Evolutionary conservation across 2,888 invertebrate species (phyloP).

Genomic region (Caenorhabditis japonica): DNA sequence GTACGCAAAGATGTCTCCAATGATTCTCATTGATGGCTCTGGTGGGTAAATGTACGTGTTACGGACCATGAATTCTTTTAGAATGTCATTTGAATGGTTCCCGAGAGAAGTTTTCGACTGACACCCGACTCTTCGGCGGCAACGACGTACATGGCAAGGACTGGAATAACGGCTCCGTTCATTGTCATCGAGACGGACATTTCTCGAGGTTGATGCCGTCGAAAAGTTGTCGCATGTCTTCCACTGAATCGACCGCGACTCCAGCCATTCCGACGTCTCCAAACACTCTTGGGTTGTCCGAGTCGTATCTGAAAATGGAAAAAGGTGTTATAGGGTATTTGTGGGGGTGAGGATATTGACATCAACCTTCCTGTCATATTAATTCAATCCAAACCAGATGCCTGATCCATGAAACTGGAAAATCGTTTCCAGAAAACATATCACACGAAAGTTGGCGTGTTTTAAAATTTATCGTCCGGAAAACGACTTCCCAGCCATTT

Average conservation of each 20-base stretch:
- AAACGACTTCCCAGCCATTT: too few relatives aligned
- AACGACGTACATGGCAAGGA: constrained; percentile 81
- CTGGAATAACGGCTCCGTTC: constrained; percentile 82
- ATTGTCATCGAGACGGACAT: constrained; percentile 83
- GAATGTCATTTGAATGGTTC: constrained; percentile 83
- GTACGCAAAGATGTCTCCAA: constrained; percentile 82
- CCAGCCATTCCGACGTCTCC: constrained; percentile 83
- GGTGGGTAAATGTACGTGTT: constrained; percentile 83
- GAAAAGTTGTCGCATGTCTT: constrained; percentile 80
- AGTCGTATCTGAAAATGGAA: constrained; percentile 80
- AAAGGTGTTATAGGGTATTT: too few relatives aligned
- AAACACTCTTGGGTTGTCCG: constrained; percentile 81
- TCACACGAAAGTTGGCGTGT: too few relatives aligned
- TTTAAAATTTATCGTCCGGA: too few relatives aligned
- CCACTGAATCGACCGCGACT: constrained; percentile 82
- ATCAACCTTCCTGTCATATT: too few relatives aligned
- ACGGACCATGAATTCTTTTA: constrained; percentile 82
- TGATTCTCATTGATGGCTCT: constrained; percentile 81
- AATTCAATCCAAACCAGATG: too few relatives aligned
- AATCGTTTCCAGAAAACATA: too few relatives aligned
- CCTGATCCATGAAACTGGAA: too few relatives aligned
- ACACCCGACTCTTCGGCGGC: constrained; percentile 81
- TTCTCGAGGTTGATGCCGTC: constrained; percentile 81
- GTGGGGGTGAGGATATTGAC: too few relatives aligned
- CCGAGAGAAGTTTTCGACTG: constrained; percentile 79